Evolutionary conservation across 1,140 invertebrate species (phyloP).

Genomic region (Antheraea mylitta): DNA sequence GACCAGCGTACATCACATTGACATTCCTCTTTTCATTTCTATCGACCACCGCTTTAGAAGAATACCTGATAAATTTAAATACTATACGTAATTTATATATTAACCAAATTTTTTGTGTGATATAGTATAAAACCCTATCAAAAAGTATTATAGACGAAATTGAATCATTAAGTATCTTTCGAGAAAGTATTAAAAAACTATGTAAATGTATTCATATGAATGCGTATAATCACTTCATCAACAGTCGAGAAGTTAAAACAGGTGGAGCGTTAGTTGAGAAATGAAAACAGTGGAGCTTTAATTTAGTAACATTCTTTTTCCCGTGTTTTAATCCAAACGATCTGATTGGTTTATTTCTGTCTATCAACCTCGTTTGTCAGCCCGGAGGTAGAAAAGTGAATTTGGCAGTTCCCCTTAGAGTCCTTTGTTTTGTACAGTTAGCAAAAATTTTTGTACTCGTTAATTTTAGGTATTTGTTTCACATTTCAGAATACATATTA

Average conservation of each 20-base stretch:
- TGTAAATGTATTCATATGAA: too few species aligned
- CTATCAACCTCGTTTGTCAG: not conserved
- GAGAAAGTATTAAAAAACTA: too few species aligned
- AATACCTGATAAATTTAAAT: too few species aligned
- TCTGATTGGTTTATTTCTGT: not conserved
- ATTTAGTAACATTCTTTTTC: not conserved
- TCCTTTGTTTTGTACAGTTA: not conserved
- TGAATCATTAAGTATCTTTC: too few species aligned
- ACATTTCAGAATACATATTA: not conserved
- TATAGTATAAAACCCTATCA: too few species aligned
- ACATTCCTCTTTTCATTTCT: too few species aligned
- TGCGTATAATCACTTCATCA: too few species aligned
- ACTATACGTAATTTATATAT: too few species aligned
- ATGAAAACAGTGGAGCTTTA: not conserved
- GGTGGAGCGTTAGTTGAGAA: not conserved
- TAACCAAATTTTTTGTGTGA: too few species aligned
- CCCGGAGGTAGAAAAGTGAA: not conserved
- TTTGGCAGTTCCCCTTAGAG: not conserved
- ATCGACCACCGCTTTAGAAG: too few species aligned
- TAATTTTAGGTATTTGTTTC: not conserved
- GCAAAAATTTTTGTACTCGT: not conserved
- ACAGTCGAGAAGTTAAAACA: not conserved
- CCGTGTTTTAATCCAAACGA: not conserved
- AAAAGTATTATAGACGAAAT: too few species aligned
- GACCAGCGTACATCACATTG: too few species aligned